A percentile compares a stretch with the other conserved stretches of the same genome.
Evolutionary conservation across 23 tunicate genomes (phyloP).

Genomic region (Phallusia fumigata): DNA sequence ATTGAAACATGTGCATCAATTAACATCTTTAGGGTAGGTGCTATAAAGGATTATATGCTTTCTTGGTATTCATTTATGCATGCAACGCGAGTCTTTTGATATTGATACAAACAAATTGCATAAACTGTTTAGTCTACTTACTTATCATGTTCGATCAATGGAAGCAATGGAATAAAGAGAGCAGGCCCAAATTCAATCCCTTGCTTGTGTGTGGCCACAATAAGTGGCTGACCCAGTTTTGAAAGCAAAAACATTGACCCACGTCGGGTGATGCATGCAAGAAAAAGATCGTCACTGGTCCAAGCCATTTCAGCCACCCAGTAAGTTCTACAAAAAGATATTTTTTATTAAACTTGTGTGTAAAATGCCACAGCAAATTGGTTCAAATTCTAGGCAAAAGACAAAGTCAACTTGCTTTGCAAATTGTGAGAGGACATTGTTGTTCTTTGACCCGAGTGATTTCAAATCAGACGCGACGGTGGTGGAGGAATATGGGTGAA

Average conservation of each 20-base stretch:
- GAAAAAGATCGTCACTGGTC: slow-evolving; percentile 63
- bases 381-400: no score
- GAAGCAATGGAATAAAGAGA: slow-evolving; percentile 55
- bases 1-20: no score
- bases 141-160: slow-evolving; percentile 45
- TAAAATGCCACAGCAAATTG: no score
- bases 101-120: no score
- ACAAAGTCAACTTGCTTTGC: slow-evolving; percentile 28
- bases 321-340: slow-evolving; percentile 29
- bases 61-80: no score
- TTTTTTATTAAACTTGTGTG: not conserved
- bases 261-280: slow-evolving; percentile 60
- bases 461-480: slow-evolving; percentile 2
- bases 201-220: slow-evolving; percentile 24
- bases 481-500: slow-evolving; percentile 38
- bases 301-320: slow-evolving; percentile 76
- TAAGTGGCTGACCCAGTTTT: slow-evolving; percentile 40
- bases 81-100: no score
- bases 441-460: slow-evolving; percentile 19
- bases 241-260: slow-evolving; percentile 59
- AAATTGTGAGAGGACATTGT: slow-evolving; percentile 20
- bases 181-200: slow-evolving; percentile 65
- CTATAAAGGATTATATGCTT: no score
- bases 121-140: no score
- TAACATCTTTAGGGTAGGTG: no score